Conservation (phyloP, 1,140 invertebrate species). For the Diuraphis noxia region DNA sequence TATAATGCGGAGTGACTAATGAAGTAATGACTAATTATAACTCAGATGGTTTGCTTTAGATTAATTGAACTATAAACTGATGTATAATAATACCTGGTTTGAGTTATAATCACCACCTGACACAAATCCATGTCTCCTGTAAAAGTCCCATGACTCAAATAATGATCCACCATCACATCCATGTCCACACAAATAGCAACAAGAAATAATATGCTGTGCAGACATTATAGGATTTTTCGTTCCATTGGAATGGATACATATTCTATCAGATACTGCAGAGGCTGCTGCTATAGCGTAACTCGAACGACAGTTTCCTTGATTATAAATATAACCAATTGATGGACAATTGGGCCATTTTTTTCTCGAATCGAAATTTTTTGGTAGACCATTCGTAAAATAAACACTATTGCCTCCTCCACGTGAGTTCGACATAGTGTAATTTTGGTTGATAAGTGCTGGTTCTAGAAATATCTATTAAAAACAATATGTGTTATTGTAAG, state of each 20-base stretch:
- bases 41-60: too few species aligned
- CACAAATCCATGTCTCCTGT: constrained; percentile 40
- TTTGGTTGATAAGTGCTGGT: neutral
- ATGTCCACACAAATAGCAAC: constrained; percentile 3
- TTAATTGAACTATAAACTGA: too few species aligned
- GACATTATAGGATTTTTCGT: constrained; percentile 64
- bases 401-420: neutral
- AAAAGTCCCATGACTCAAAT: constrained; percentile 33
- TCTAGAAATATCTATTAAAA: neutral
- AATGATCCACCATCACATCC: constrained; percentile 50
- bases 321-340: constrained; percentile 74
- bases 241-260: constrained; percentile 68
- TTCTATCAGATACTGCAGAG: constrained; percentile 70
- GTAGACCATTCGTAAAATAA: neutral
- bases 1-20: too few species aligned
- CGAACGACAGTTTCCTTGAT: constrained; percentile 68
- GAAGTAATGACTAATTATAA: too few species aligned
- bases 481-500: neutral
- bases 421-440: neutral
- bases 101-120: constrained; percentile 48
- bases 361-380: constrained; percentile 71
- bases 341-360: constrained; percentile 81
- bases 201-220: constrained; percentile 43
- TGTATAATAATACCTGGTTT: neutral
- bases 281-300: constrained; percentile 55